Percentiles rank a stretch among this genome's conserved stretches.
These are phyloP conservation scores for Gadus macrocephalus DNA, from an alignment of 2,113 vertebrate genomes.

Conservation along the genomic window DNA sequence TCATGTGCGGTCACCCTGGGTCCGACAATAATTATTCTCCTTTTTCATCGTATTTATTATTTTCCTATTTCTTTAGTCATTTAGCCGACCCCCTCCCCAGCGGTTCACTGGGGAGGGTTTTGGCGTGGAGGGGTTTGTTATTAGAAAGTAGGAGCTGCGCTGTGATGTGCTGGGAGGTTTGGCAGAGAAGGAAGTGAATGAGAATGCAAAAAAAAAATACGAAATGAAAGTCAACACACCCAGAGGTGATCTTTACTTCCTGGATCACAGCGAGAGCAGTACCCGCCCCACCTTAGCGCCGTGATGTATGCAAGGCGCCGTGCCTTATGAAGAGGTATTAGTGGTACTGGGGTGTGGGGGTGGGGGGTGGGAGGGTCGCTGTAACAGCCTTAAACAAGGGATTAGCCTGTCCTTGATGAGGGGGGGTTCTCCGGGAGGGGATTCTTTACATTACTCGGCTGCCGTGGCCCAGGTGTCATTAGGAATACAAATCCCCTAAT, in stretches of 20 bases:
- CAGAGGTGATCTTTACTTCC: slow-evolving; percentile 65
- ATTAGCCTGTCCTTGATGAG: slow-evolving; percentile 75
- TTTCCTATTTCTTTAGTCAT: no score
- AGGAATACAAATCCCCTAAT: slow-evolving; percentile 79
- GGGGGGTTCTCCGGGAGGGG: slow-evolving; percentile 70
- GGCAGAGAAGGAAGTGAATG: slow-evolving; percentile 36
- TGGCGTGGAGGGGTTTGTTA: no score
- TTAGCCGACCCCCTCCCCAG: no score
- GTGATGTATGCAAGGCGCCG: slow-evolving; percentile 78
- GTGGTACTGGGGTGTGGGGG: slow-evolving; percentile 28
- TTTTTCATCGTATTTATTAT: no score
- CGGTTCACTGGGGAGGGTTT: no score
- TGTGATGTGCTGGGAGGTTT: no score
- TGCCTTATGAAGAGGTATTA: slow-evolving; percentile 71
- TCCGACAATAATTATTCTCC: no score
- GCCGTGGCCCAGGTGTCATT: slow-evolving; percentile 77
- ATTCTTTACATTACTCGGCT: slow-evolving; percentile 76
- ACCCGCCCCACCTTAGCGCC: slow-evolving; percentile 56
- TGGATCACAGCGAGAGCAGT: slow-evolving; percentile 53
- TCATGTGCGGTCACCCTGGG: no score
- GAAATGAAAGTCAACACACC: slow-evolving; percentile 51
- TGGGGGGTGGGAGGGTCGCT: slow-evolving; percentile 56
- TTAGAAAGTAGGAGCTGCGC: no score
- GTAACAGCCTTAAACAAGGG: slow-evolving; percentile 82
- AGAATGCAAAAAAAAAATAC: slow-evolving; percentile 40